Percentiles rank a stretch among this genome's conserved stretches.
Evolutionary conservation across 2,797 vertebrate species (phyloP).

Genomic region (Chrysocyon brachyurus): DNA sequence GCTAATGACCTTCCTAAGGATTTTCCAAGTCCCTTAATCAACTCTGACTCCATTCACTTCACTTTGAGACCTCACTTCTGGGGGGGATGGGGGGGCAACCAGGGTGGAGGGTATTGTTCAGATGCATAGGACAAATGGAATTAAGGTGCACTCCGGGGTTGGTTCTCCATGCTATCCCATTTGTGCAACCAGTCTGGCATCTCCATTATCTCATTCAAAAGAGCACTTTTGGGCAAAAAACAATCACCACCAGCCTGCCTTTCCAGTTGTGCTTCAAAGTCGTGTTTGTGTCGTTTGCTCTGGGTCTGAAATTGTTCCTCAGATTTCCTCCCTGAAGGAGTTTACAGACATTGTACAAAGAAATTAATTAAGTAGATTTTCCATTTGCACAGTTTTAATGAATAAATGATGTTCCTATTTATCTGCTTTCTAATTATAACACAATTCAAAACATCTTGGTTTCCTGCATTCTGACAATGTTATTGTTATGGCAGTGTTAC

Average conservation of each 20-base stretch:
- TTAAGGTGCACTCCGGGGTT: neutral
- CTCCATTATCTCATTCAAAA: slow-evolving; percentile 5
- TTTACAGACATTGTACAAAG: slow-evolving; percentile 83
- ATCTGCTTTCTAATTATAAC: slow-evolving; percentile 85
- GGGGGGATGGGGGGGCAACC: neutral
- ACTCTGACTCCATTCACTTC: neutral
- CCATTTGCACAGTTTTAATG: slow-evolving; percentile 84
- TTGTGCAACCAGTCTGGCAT: neutral
- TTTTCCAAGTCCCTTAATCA: slow-evolving; percentile 59
- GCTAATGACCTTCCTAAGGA: neutral
- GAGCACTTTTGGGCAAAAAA: neutral
- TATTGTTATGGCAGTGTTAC: slow-evolving; percentile 72
- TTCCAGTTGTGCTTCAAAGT: slow-evolving; percentile 53
- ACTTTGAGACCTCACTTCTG: neutral
- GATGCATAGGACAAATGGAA: neutral
- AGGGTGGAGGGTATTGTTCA: neutral
- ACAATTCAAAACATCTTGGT: slow-evolving; percentile 80
- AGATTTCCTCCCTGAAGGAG: slow-evolving; percentile 76
- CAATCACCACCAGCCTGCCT: neutral
- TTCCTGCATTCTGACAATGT: slow-evolving; percentile 66
- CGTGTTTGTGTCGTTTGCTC: slow-evolving; percentile 40
- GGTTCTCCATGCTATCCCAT: neutral
- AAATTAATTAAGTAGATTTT: slow-evolving; percentile 86
- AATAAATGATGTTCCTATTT: slow-evolving; percentile 86
- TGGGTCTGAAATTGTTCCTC: slow-evolving; percentile 67